Evolutionary conservation across 1,140 invertebrate genomes (phyloP).

Genomic region (Cataglyphis hispanica): DNA sequence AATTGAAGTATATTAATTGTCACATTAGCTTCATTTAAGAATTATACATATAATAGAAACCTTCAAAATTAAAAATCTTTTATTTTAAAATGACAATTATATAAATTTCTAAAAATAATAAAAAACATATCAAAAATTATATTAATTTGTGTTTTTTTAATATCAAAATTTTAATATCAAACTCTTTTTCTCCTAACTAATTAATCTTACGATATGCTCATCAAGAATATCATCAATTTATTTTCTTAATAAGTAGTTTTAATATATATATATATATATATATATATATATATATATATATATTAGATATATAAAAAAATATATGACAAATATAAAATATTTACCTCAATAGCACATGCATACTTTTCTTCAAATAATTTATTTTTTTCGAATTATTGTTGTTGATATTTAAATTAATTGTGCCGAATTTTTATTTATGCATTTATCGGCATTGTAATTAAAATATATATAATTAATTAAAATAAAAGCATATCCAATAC

Average conservation of each 20-base stretch:
- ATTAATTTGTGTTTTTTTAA: not conserved
- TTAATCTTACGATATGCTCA: too few species aligned
- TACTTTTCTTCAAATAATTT: not conserved
- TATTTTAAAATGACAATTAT: not conserved
- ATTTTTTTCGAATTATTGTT: not conserved
- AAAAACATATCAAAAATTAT: not conserved
- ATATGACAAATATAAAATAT: not conserved
- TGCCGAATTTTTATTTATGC: not conserved
- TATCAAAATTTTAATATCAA: too few species aligned
- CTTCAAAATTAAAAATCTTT: not conserved
- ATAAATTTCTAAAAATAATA: not conserved
- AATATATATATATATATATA: too few species aligned
- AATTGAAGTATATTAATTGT: not conserved
- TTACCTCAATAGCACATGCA: not conserved
- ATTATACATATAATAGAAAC: not conserved
- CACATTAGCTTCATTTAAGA: not conserved
- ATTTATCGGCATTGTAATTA: not conserved
- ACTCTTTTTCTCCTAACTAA: too few species aligned
- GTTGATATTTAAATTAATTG: not conserved
- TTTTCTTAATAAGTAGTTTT: not conserved
- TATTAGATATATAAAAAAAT: not conserved
- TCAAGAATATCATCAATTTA: not conserved
- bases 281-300: too few species aligned
- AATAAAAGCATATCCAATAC: not conserved
- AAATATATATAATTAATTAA: slow-evolving; percentile 17